phyloP scores from a whole-genome alignment of 2,888 invertebrate genomes.

The Heliconius erato region DNA sequence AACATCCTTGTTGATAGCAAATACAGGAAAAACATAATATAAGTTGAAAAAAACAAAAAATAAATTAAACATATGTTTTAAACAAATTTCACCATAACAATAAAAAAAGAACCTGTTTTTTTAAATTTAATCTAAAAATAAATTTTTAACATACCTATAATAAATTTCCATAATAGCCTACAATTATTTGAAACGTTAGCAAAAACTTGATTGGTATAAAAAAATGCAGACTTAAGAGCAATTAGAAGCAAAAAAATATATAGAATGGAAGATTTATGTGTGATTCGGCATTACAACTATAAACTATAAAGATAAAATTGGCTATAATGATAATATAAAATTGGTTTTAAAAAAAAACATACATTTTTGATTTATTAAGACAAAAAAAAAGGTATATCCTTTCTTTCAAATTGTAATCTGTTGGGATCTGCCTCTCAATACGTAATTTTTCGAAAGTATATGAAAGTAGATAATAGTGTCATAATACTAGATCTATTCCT shows the following conservation, averaged over 20 bases:
- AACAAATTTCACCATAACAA: no score
- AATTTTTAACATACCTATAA: not conserved
- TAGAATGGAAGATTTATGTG: not conserved
- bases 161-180: not conserved
- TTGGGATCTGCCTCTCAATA: no score
- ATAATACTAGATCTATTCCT: no score
- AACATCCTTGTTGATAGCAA: not conserved
- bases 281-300: not conserved
- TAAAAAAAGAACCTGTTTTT: not conserved
- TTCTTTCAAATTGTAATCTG: no score
- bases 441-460: no score
- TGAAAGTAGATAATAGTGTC: no score
- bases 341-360: not conserved
- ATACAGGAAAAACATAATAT: not conserved
- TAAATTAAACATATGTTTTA: not conserved
- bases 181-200: constrained; percentile 2
- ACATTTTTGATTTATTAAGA: not conserved
- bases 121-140: not conserved
- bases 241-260: constrained; percentile 1
- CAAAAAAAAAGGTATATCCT: not conserved
- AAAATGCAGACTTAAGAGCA: not conserved
- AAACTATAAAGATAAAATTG: not conserved
- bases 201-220: not conserved
- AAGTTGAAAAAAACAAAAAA: not conserved
- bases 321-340: not conserved